phyloP scores from a whole-genome alignment of 2,888 invertebrate genomes.

The Hermodice carunculata region DNA sequence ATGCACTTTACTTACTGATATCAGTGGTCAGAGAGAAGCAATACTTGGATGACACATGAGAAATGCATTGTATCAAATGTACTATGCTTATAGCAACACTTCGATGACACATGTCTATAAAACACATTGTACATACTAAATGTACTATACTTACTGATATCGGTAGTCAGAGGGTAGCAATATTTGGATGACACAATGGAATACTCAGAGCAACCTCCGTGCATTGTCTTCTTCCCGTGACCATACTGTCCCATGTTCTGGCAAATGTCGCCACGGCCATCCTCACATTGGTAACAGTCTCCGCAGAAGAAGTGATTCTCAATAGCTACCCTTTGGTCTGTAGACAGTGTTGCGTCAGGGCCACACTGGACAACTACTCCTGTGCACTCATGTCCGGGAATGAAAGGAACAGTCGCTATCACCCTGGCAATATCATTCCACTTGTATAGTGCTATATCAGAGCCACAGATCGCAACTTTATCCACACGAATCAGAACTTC shows the following conservation, averaged over 20 bases:
- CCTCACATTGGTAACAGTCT: conserved; percentile 54
- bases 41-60: conserved; percentile 57
- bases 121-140: too few species aligned
- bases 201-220: conserved; percentile 64
- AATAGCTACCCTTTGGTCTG: conserved; percentile 56
- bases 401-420: conserved; percentile 61
- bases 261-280: conserved; percentile 56
- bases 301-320: conserved; percentile 65
- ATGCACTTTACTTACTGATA: conserved; percentile 51
- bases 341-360: conserved; percentile 49
- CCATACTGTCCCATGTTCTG: conserved; percentile 63
- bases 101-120: too few species aligned
- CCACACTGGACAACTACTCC: conserved; percentile 60
- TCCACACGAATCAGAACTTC: conserved; percentile 60
- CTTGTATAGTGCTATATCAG: conserved; percentile 60
- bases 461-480: conserved; percentile 60
- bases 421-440: conserved; percentile 59
- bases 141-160: conserved; percentile 50
- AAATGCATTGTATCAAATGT: too few species aligned
- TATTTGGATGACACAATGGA: conserved; percentile 59
- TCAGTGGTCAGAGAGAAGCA: conserved; percentile 51
- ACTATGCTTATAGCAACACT: too few species aligned
- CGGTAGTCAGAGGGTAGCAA: conserved; percentile 50
- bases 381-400: conserved; percentile 63
- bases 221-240: conserved; percentile 58